Evolutionary conservation across 2,888 invertebrate species (phyloP), one percentile per base, ranked within the genome.

Genomic region (Hydraecia micacea): DNA sequence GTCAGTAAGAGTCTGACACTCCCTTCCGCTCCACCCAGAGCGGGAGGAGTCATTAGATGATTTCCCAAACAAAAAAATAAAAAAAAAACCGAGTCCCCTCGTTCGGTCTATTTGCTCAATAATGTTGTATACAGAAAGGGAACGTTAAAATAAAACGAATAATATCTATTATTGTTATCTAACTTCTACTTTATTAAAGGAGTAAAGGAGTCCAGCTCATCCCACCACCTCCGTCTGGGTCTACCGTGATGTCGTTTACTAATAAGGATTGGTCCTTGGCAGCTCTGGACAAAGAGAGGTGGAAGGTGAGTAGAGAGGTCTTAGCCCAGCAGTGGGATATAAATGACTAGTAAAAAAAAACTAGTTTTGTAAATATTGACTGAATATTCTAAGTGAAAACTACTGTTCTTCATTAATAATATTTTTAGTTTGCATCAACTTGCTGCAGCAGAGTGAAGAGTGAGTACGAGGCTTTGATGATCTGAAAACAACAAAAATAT

Each of bases 401-500:
- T 11, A 36, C n/a, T 18, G 1, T 2, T 11, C 6, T 49, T 52
- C 15, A 15, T 62, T 11, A 25, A n/a, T 13, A 13, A 18, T 4
- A 6, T 13, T 11, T 87, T 67, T 90, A 91, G 32, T 92, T 90
- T 68, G 93, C 94, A 76, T 92, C 92, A 0, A 96, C 95, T 93
- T 96, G 96, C 80, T 96, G 94, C n/a, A 97, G 90, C 9, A 97
- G 91, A 0, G 97, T 97, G 86, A 97, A 97, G 79, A 97, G 93
- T 0, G 97, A 97, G 89, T 97, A 97, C 0, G 97, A 97, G 0
- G 97, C 95, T 90, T 97, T 97, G 77, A 97, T 94, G 67, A 97
- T 97, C 97, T 97, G 95, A 85, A 97, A 97, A 71, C 13, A 76
- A 84, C 83, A 62, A 66, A 63, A 6, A 2, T 28, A 21, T 11